A percentile compares a stretch with the other conserved stretches of the same genome.
These are phyloP conservation scores for Pyxicephalus adspersus DNA, from an alignment of 2,113 vertebrate genomes.

Conservation along the genomic window DNA sequence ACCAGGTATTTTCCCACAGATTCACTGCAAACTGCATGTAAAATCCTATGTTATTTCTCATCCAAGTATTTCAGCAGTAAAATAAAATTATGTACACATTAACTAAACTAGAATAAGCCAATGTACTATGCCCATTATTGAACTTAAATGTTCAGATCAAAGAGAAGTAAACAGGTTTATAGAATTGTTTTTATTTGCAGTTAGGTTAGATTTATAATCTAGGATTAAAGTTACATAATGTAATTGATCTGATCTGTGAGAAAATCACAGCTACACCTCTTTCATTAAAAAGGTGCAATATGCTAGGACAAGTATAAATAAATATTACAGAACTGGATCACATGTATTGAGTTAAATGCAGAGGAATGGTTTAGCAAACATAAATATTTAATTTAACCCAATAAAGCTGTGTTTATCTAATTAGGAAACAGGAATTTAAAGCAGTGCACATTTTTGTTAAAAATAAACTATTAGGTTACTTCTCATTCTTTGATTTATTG, in stretches of 20 bases:
- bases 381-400: no score
- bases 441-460: no score
- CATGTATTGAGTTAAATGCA: no score
- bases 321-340: no score
- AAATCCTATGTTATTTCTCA: conserved; percentile 7
- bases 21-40: neutral
- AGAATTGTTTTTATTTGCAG: conserved; percentile 1
- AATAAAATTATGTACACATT: neutral
- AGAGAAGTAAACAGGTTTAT: neutral
- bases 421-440: no score
- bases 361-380: no score
- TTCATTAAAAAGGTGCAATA: conserved; percentile 13
- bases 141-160: conserved; percentile 3
- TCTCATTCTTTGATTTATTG: no score
- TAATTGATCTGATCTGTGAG: conserved; percentile 7
- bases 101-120: neutral
- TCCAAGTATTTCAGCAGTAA: conserved; percentile 4
- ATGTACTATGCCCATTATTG: neutral
- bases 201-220: neutral
- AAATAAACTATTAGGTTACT: no score
- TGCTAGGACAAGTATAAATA: neutral
- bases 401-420: no score
- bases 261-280: conserved; percentile 14
- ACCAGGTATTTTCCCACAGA: conserved; percentile 10
- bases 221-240: conserved; percentile 1